Conservation (phyloP, 2,888 invertebrate genomes). For the Cosmorhoe ocellata region DNA sequence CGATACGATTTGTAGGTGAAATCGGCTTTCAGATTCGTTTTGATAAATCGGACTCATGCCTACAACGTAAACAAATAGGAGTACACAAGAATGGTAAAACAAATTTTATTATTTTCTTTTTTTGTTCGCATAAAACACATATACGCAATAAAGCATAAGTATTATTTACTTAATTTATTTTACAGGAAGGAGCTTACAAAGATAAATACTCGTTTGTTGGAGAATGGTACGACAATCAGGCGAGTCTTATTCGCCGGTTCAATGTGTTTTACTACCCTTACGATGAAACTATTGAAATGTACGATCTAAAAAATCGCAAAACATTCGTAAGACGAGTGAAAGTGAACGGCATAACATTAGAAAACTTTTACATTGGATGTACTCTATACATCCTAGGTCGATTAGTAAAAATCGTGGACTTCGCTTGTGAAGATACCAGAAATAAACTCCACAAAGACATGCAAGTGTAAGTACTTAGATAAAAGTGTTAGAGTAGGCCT, state of each 20-base stretch:
- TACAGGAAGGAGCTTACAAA: slow-evolving; percentile 75
- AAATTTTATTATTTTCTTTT: too few species aligned
- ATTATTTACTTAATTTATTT: neutral
- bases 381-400: slow-evolving; percentile 88
- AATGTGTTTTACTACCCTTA: slow-evolving; percentile 88
- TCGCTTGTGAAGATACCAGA: slow-evolving; percentile 86
- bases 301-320: slow-evolving; percentile 84
- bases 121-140: too few species aligned
- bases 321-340: slow-evolving; percentile 86
- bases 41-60: too few species aligned
- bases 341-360: slow-evolving; percentile 84
- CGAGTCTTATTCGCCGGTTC: slow-evolving; percentile 88
- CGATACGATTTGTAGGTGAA: too few species aligned
- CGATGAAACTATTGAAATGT: slow-evolving; percentile 92
- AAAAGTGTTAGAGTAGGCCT: too few species aligned
- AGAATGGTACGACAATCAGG: slow-evolving; percentile 94
- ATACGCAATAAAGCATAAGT: too few species aligned
- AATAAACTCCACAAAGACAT: slow-evolving; percentile 84
- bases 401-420: slow-evolving; percentile 87
- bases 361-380: slow-evolving; percentile 88
- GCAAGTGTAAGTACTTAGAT: slow-evolving; percentile 81
- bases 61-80: too few species aligned
- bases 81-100: too few species aligned
- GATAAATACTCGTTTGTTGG: slow-evolving; percentile 85
- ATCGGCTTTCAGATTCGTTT: too few species aligned